Evolutionary conservation across 2,888 invertebrate species (phyloP).

Genomic region (Dysmachus trigonus): DNA sequence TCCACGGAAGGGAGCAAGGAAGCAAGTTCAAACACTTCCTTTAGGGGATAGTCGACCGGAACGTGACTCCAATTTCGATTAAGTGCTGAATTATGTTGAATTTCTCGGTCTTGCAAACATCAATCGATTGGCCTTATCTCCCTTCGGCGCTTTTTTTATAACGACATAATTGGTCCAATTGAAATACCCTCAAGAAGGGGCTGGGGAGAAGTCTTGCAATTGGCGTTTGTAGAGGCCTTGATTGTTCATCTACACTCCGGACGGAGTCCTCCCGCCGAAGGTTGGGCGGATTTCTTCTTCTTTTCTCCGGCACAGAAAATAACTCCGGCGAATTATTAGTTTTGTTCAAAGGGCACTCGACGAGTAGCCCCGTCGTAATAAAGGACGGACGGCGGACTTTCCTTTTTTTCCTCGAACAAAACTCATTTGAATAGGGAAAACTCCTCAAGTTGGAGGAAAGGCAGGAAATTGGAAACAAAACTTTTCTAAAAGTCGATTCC

Average conservation of each 20-base stretch:
- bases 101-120: constrained; percentile 35
- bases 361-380: constrained; percentile 36
- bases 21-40: constrained; percentile 42
- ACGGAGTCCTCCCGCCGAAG: neutral
- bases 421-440: constrained; percentile 40
- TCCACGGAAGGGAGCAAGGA: neutral
- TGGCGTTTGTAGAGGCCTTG: constrained; percentile 21
- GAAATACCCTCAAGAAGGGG: constrained; percentile 47
- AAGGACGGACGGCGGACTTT: constrained; percentile 38
- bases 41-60: constrained; percentile 47
- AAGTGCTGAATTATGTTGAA: constrained; percentile 45
- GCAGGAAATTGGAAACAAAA: constrained; percentile 39
- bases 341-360: constrained; percentile 31
- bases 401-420: constrained; percentile 13
- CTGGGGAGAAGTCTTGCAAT: neutral
- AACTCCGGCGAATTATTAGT: constrained; percentile 39
- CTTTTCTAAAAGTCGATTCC: constrained; percentile 41
- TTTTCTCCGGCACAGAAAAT: constrained; percentile 13
- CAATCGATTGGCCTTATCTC: constrained; percentile 42
- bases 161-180: constrained; percentile 49
- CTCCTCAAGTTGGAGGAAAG: neutral
- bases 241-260: constrained; percentile 35
- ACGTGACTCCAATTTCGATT: constrained; percentile 49
- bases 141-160: constrained; percentile 42
- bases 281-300: neutral